Base-by-base conservation (phyloP, 2,797 vertebrate species). In the Molossus alvarezi region DNA sequence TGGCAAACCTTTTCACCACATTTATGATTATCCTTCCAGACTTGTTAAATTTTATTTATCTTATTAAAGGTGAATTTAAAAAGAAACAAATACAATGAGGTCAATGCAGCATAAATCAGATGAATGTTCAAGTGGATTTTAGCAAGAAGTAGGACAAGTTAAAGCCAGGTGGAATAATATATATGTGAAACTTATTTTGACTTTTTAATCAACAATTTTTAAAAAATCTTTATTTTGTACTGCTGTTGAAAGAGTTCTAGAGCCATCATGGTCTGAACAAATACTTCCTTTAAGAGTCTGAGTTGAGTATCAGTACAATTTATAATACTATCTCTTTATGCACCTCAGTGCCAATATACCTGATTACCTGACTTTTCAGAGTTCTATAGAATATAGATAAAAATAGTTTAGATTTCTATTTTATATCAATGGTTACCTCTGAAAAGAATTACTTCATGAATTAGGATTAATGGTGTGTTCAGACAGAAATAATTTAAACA, bases 21-120 rank as follows among this genome's bases (percentile, higher is more conserved):
- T 72, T 77, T 9, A 3, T 94, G 41, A 85, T 79, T 92, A 77
- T 96, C 37, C 10, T 45, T 41, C 6, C 5, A 41, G 48, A 55
- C 1, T 82, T 92, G 25, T 75, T 85, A 90, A 48, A 88, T 92
- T 93, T 82, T 90, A n/a, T 89, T 85, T 90, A 85, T 64, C 21
- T 88, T 88, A 14, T 65, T 80, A 23, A 80, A 91, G 67, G n/a
- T 76, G 33, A 94, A 90, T 88, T 92, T 9, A 85, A 89, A 97
- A 71, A 53, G n/a, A 87, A 96, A 76, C 45, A 41, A 72, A 89
- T 64, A 45, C 41, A 80, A 25, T 76, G 67, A 51, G 37, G 69
- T 85, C 45, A 73, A 73, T 90, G 4, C 12, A 67, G 9, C 60
- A 67, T 65, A 82, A 96, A 53, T 91, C 69, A 90, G 60, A 29